Conservation (phyloP, 2,888 invertebrate species). For the Rhodophaea formosa region DNA sequence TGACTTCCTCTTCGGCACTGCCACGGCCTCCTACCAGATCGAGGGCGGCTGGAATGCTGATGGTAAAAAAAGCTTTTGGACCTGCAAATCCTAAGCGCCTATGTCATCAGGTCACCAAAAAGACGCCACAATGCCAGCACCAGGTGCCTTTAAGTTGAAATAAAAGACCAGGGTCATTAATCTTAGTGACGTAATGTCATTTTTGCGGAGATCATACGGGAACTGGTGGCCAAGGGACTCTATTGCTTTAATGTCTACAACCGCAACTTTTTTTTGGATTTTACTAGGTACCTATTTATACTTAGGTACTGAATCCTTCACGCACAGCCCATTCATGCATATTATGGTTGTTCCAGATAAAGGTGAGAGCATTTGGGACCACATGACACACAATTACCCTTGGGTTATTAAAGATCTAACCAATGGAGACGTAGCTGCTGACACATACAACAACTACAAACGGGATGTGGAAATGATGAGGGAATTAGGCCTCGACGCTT, state of each 20-base stretch:
- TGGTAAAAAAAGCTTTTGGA: conserved; percentile 21
- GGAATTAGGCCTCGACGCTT: conserved; percentile 62
- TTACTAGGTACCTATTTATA: too few relatives aligned
- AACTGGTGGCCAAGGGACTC: too few relatives aligned
- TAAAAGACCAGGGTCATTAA: too few relatives aligned
- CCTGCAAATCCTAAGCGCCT: background rate
- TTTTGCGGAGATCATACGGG: too few relatives aligned
- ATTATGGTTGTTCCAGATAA: conserved; percentile 34
- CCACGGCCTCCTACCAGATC: conserved; percentile 31
- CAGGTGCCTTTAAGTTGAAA: too few relatives aligned
- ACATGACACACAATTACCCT: conserved; percentile 37
- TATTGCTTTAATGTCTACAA: too few relatives aligned
- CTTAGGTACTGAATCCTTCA: too few relatives aligned
- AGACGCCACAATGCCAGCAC: too few relatives aligned
- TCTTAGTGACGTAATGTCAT: too few relatives aligned
- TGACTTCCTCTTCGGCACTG: conserved; percentile 29
- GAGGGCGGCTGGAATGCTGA: conserved; percentile 32
- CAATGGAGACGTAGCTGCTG: conserved; percentile 79
- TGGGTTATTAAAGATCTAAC: conserved; percentile 31
- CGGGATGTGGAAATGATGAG: conserved; percentile 68
- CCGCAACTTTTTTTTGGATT: too few relatives aligned
- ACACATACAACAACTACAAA: conserved; percentile 79
- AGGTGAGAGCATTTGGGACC: conserved; percentile 45
- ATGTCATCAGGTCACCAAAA: too few relatives aligned
- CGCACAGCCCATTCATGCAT: too few relatives aligned